Evolutionary conservation across 2,797 vertebrate genomes (phyloP).

Genomic region (Phataginus tricuspis): DNA sequence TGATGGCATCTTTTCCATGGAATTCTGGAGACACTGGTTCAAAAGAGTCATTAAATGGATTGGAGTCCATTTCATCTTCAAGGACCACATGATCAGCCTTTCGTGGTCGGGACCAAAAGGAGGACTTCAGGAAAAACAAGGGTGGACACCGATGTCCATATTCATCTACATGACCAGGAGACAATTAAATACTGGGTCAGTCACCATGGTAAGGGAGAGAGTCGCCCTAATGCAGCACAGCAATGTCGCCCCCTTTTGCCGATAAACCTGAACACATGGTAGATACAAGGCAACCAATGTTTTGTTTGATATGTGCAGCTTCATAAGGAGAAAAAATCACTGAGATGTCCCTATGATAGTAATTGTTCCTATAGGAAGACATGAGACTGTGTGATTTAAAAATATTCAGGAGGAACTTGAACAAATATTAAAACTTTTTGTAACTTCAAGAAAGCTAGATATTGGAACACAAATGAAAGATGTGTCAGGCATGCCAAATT

Average conservation of each 20-base stretch:
- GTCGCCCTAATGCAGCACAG: neutral
- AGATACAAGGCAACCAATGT: neutral
- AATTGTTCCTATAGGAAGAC: neutral
- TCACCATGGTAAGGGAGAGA: neutral
- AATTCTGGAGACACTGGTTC: conserved; percentile 91
- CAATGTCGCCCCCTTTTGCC: neutral
- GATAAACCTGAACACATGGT: neutral
- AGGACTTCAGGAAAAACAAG: conserved; percentile 93
- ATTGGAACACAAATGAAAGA: neutral
- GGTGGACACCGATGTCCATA: conserved; percentile 88
- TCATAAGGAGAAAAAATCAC: neutral
- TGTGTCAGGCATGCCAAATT: neutral
- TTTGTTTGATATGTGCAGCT: neutral
- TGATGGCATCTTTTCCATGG: conserved; percentile 93
- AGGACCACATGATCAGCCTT: conserved; percentile 80
- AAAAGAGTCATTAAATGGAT: conserved; percentile 80
- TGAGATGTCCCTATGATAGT: neutral
- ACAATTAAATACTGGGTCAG: neutral
- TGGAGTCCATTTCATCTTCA: conserved; percentile 81
- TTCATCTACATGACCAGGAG: conserved; percentile 86
- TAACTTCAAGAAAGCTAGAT: neutral
- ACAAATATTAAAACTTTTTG: neutral
- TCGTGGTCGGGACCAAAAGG: conserved; percentile 90
- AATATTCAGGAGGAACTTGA: neutral
- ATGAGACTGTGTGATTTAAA: neutral